Evolutionary conservation across 1,140 invertebrate species (phyloP), one percentile per base, ranked within the genome.

Genomic region (Drusus annulatus): DNA sequence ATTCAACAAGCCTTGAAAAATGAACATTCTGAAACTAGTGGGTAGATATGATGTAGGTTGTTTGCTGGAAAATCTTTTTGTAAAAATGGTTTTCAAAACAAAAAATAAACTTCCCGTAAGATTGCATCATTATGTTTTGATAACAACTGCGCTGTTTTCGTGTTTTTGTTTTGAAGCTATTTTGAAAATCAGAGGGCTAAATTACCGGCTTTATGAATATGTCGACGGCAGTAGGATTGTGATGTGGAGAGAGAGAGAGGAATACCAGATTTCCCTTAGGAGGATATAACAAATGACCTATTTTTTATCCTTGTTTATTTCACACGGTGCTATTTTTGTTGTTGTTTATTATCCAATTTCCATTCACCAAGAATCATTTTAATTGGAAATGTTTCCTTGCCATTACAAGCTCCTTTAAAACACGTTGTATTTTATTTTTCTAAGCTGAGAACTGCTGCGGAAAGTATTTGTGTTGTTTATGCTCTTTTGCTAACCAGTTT

Each of bases 221-320:
- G 62, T 65, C 31, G 62, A 2, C 31, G 19, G 50, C 4, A 50
- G 50, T 7, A 13, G 2, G 13, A 25, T 2, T 3, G 25, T 8
- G 17, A 21, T 5, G 45, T 3, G 68, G 65, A 10, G 50, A 15
- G 21, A 25, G 68, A 19, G 50, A 17, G 31, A 19, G 45, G 62
- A 65, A 31, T 65, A 45, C 19, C 68, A 71, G 68, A 71, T 71
- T 71, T 71, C 68, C 68, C 68, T 25, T 50, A 71, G 68, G 68
- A 71, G 68, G 68, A 13, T 71, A 52, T 71, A 71, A 71, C 25
- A 71, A 71, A 71, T 71, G 68, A 71, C 68, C 50, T 23, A 71
- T 71, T 71, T 45, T 65, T 71, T 51, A 71, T 71, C 68, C 68
- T 25, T 54, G 68, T 71, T 71, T 71, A 71, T 50, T 71, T 71